Evolutionary conservation across 1,140 invertebrate species (phyloP), one percentile per base, ranked within the genome.

Genomic region (Drosophila neocordata): DNA sequence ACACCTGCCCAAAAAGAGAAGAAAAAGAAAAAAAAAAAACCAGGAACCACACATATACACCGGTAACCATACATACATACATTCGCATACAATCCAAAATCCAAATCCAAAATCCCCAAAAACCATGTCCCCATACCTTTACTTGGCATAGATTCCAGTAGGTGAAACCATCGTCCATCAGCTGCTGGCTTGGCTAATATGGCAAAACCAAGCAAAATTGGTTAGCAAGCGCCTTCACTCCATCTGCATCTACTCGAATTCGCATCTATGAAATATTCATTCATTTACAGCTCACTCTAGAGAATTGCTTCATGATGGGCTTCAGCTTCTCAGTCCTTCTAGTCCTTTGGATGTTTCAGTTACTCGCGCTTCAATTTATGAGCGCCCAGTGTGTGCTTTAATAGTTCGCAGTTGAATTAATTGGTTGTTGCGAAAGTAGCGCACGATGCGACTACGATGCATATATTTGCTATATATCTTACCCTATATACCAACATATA

Each of bases 401-500:
- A 87, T 88, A 88, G 83, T 88, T 82, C 78, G 70, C 82, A 85
- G 79, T 72, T 88, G 82, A 87, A 87, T 87, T 87, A 87, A 87
- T 87, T 87, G 82, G 76, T 71, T 88, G 69, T 59, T 69, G 78
- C 52, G 66, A 52, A 58, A 38, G 59, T 37, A 66, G 56, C 37
- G 27, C 31, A 31, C 58, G 61, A 71, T 66, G 66, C 48, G 65
- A 48, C 38, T 55, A 56, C 55, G 51, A 52, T 52, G 72, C 72
- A 70, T 84, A 77, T 84, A 79, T 73, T 87, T 78, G 71, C 74
- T 70, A 82, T 87, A 82, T 69, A 87, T 88, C 65, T 79, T 65
- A 68, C 57, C 8, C 8, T 48, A 9, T 48, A 15, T 44, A 44
- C 18, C 4, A 1, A 6, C 18, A 11, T 48, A 20, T 48, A 48